A percentile compares a stretch with the other conserved stretches of the same genome.
phyloP scores from a whole-genome alignment of 2,797 vertebrate genomes.

The Sebastes flavidus region DNA sequence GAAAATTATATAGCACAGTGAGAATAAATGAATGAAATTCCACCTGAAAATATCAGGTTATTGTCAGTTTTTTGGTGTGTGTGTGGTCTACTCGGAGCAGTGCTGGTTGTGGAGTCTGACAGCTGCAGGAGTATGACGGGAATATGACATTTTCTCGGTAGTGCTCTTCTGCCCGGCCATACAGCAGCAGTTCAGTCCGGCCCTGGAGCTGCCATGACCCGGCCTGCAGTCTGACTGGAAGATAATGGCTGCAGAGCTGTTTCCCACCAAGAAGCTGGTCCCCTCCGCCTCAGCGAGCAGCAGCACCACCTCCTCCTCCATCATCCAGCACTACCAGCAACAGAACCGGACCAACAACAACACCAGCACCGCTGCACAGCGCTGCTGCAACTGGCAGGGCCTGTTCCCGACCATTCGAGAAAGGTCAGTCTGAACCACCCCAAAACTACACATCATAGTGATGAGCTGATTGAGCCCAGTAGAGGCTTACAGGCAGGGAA shows the following conservation, averaged over 20 bases:
- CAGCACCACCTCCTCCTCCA: constrained; percentile 27
- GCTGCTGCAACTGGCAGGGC: constrained; percentile 94
- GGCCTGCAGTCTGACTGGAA: constrained; percentile 83
- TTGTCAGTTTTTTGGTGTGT: too few relatives aligned
- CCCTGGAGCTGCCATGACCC: constrained; percentile 87
- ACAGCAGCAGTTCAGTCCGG: background rate
- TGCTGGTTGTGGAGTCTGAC: too few relatives aligned
- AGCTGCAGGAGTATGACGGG: too few relatives aligned
- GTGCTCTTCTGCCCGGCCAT: background rate
- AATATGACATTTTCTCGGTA: background rate
- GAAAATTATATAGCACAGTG: too few relatives aligned
- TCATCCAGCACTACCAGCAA: constrained; percentile 90
- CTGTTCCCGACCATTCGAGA: constrained; percentile 96
- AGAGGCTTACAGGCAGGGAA: background rate
- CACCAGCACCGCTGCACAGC: constrained; percentile 68
- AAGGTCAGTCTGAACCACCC: constrained; percentile 74
- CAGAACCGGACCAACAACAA: constrained; percentile 81
- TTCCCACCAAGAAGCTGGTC: constrained; percentile 87
- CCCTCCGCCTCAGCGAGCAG: constrained; percentile 71
- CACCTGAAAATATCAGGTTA: too few relatives aligned
- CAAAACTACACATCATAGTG: accelerated
- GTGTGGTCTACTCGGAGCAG: too few relatives aligned
- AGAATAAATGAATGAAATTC: too few relatives aligned
- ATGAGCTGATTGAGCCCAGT: background rate
- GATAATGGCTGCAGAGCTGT: constrained; percentile 97